Evolutionary conservation across 2,797 vertebrate genomes (phyloP), one percentile per base, ranked within the genome.

Genomic region (Ispidina picta): DNA sequence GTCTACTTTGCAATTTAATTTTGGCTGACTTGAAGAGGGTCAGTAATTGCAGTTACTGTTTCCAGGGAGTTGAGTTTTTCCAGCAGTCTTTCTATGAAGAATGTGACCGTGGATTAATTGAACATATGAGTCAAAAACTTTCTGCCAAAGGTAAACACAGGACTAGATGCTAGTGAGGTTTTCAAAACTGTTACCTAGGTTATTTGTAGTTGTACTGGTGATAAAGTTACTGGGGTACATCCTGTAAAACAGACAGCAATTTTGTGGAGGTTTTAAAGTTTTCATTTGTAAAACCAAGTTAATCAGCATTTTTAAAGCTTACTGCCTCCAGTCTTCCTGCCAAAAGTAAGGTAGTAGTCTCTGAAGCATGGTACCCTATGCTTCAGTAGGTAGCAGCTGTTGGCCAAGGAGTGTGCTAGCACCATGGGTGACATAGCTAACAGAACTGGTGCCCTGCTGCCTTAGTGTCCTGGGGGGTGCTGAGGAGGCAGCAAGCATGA

Each of bases 21-120:
- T 94, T 95, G 92, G 92, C 92, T 79, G 60, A 46, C 69, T 86
- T 66, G 52, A 81, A 88, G 73, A 86, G 37, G 82, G 83, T 95
- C 93, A 86, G 89, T 91, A 91, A 94, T 96, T 93, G 84, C 4
- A 89, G 90, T 92, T 92, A 72, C 83, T n/a, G 64, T 94, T 95
- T 94, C 94, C 93, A 95, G 73, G 76, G 88, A 94, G 90, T 43
- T 94, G 94, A 96, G 79, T 89, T 95, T 93, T 95, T 95, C 93
- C 92, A 94, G 93, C 82, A 81, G 59, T 75, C 76, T 70, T 93
- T 94, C 86, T 90, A 48, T 74, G 78, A 90, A 90, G 81, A 88
- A 96, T 80, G 83, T 79, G 90, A 43, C 78, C 80, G 46, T 81
- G 58, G 92, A 95, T 94, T 96, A 94, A 90, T 84, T 91, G 88